A percentile compares a stretch with the other conserved stretches of the same genome.
Conservation (phyloP, 2,797 vertebrate genomes). For the Sebastolobus altivelis region DNA sequence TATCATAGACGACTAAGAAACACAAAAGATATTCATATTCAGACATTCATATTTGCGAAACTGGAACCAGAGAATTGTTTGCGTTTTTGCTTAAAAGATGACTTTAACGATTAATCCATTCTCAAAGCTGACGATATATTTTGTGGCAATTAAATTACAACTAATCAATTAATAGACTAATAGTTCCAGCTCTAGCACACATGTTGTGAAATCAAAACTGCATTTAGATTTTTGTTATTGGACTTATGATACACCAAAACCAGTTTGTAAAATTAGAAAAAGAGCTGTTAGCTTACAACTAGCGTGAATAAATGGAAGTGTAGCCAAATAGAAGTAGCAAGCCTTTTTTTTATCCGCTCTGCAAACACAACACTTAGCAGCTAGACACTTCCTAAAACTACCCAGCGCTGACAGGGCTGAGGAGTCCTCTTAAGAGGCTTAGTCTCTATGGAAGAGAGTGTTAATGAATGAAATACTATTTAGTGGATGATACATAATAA, state of each 20-base stretch:
- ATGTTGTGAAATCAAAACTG: not conserved
- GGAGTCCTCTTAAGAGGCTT: conserved; percentile 84
- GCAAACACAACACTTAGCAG: conserved; percentile 70
- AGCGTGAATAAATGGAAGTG: conserved; percentile 19
- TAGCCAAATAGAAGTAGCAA: conserved; percentile 41
- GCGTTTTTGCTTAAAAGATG: not conserved
- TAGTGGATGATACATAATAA: conserved; percentile 88
- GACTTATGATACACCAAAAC: not conserved
- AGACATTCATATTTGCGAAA: not conserved
- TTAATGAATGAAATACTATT: conserved; percentile 89
- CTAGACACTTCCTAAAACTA: conserved; percentile 69
- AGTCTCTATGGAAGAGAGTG: conserved; percentile 83
- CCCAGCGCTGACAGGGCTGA: conserved; percentile 58
- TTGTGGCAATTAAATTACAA: not conserved
- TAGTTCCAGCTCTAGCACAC: fast-evolving
- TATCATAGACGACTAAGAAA: not conserved
- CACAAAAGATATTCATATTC: not conserved
- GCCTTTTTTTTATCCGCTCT: conserved; percentile 42
- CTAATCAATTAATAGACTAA: not conserved
- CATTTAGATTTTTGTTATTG: not conserved
- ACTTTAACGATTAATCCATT: not conserved
- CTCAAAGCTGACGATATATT: not conserved
- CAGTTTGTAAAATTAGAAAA: not conserved
- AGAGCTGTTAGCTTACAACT: not conserved
- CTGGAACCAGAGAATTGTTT: not conserved